These are phyloP conservation scores for Elegia similella DNA, from an alignment of 2,888 invertebrate species.

Conservation along the genomic window DNA sequence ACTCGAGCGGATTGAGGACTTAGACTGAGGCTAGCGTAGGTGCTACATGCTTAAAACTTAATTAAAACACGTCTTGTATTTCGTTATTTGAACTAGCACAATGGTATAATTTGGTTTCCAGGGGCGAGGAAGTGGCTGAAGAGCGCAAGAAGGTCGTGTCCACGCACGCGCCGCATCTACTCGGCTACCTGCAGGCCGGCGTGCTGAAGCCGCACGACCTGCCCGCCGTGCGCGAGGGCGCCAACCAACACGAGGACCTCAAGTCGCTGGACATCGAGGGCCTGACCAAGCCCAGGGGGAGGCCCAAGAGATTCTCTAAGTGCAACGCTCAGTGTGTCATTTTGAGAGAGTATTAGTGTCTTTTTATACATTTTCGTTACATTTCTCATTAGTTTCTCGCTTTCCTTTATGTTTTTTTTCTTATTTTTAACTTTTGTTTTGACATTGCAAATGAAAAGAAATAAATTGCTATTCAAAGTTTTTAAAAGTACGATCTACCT, in stretches of 20 bases:
- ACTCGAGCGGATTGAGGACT: too few species aligned
- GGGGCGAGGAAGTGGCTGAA: slow-evolving; percentile 73
- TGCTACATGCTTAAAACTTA: too few species aligned
- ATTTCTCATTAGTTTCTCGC: too few species aligned
- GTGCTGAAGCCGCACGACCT: slow-evolving; percentile 70
- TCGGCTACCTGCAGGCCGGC: slow-evolving; percentile 82
- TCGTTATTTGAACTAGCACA: too few species aligned
- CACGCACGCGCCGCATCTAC: slow-evolving; percentile 78
- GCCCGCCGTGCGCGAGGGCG: slow-evolving; percentile 36
- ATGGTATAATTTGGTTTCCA: slow-evolving; percentile 37
- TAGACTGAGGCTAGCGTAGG: too few species aligned
- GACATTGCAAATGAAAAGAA: too few species aligned
- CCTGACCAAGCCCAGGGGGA: slow-evolving; percentile 24
- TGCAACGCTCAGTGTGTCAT: slow-evolving; percentile 59
- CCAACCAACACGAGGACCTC: slow-evolving; percentile 17
- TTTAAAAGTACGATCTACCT: too few species aligned
- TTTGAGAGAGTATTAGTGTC: slow-evolving; percentile 44
- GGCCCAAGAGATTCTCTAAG: slow-evolving; percentile 40
- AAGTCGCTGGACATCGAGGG: slow-evolving; percentile 34
- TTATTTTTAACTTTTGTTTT: too few species aligned
- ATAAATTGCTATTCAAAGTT: too few species aligned
- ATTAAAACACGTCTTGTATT: too few species aligned
- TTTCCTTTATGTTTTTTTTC: too few species aligned
- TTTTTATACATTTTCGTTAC: too few species aligned
- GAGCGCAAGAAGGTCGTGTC: slow-evolving; percentile 80